Conservation (phyloP, 1,140 invertebrate genomes). For the Onthophagus taurus region DNA sequence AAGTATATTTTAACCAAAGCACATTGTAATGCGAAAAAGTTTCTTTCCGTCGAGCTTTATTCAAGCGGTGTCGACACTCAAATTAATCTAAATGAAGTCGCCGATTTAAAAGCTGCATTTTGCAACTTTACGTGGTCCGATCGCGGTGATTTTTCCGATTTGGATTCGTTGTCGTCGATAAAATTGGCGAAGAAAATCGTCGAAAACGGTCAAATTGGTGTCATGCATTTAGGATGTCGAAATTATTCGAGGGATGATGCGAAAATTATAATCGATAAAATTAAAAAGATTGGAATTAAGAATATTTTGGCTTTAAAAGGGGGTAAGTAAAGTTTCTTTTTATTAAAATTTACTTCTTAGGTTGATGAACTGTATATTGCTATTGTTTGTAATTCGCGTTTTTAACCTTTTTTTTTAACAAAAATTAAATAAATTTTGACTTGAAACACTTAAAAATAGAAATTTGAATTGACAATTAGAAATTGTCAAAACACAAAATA, state of each 20-base stretch:
- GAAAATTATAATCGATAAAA: conserved; percentile 19
- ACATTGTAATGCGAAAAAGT: too few species aligned
- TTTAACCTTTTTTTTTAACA: too few species aligned
- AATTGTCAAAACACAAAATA: too few species aligned
- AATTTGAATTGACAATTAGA: too few species aligned
- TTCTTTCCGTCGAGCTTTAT: conserved; percentile 5
- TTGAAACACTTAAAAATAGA: too few species aligned
- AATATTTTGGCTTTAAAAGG: conserved; percentile 31
- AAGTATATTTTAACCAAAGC: too few species aligned
- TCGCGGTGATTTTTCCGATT: conserved; percentile 10
- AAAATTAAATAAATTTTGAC: too few species aligned
- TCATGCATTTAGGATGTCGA: conserved; percentile 25
- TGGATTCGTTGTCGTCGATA: conserved; percentile 16
- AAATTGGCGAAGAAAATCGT: conserved; percentile 18
- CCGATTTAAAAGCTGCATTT: conserved; percentile 2
- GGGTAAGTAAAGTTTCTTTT: too few species aligned
- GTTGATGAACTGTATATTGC: too few species aligned
- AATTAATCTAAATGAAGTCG: background rate
- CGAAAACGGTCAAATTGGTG: conserved; percentile 14
- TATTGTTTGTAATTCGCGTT: too few species aligned
- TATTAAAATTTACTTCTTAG: too few species aligned
- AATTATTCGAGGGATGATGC: conserved; percentile 20
- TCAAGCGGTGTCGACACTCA: background rate
- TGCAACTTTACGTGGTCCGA: conserved; percentile 4
- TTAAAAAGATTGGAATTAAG: conserved; percentile 20